Base-by-base conservation (phyloP, 2,113 vertebrate species). In the Chrysemys picta region DNA sequence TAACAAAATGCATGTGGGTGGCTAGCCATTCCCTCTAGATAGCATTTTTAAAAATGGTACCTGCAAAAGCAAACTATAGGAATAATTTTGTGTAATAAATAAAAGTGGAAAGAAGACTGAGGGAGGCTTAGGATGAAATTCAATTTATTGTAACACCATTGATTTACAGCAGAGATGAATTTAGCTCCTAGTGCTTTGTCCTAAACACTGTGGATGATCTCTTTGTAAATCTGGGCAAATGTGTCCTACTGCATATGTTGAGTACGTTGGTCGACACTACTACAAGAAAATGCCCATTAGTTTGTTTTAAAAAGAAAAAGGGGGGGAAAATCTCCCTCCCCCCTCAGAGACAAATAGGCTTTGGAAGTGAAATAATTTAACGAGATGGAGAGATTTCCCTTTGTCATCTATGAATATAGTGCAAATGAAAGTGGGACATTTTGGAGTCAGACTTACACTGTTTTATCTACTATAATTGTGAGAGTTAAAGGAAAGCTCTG, bases 51-150 rank as follows among this genome's bases (percentile, higher is more conserved):
- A 47, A 93, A 86, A n/a, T 0, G 0, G 6, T 27, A 56, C 49
- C 90, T 96, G 83, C 13, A 90, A 92, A 95, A 25, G 29, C 11
- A 79, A 90, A 82, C 82, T 83, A 42, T 78, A 89, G 85, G 90
- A 85, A 89, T 72, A n/a, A 42, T 89, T 88, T n/a, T 88, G 31
- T 65, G 35, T 65, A 65, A 65, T 65, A 35, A 65, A 35, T 65
- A 65, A 65, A 65, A 62, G 11, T 62, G 27, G 89, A 82, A 53
- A 88, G 92, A 82, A 88, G 16, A 80, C 42, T 80, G 57, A 84
- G 38, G 79, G 79, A 89, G 83, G 59, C 54, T 80, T 69, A 75
- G 85, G 83, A 94, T 88, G 79, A 86, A 89, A 82, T 87, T 89
- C 81, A 31, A 8, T 10, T 47, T 80, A 79, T n/a, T 86, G 69